phyloP scores from a whole-genome alignment of 64 coral and sea anemone species.

The Hydrozoanthus tunicans region DNA sequence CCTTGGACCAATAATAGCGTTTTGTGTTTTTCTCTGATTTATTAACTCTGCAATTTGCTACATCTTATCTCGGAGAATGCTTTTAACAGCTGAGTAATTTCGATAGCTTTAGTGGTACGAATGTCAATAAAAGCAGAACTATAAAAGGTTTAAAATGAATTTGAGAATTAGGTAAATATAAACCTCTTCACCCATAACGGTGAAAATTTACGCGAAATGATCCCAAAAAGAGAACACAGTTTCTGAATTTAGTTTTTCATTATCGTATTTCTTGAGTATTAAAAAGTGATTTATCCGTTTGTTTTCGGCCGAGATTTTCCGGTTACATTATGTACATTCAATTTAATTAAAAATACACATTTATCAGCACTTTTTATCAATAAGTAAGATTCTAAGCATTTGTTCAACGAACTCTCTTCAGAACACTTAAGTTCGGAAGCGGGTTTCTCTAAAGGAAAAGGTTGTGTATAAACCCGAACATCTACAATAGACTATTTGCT shows the following conservation, averaged over 20 bases:
- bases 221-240: background rate
- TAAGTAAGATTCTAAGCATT: background rate
- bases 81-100: no score
- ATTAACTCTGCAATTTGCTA: no score
- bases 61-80: no score
- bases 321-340: background rate
- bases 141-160: no score
- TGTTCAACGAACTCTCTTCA: background rate
- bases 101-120: no score
- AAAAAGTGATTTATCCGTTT: background rate
- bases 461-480: background rate
- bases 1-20: no score
- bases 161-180: background rate
- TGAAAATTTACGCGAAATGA: no score
- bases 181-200: background rate
- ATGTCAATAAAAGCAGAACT: no score
- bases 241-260: background rate
- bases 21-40: no score
- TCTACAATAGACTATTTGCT: slow-evolving; percentile 18
- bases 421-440: background rate
- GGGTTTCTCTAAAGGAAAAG: background rate
- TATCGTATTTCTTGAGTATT: background rate
- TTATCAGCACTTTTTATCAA: background rate
- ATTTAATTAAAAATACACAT: background rate
- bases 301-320: background rate